Evolutionary conservation across 2,888 invertebrate genomes (phyloP).

Genomic region (Clistopyga incitator): DNA sequence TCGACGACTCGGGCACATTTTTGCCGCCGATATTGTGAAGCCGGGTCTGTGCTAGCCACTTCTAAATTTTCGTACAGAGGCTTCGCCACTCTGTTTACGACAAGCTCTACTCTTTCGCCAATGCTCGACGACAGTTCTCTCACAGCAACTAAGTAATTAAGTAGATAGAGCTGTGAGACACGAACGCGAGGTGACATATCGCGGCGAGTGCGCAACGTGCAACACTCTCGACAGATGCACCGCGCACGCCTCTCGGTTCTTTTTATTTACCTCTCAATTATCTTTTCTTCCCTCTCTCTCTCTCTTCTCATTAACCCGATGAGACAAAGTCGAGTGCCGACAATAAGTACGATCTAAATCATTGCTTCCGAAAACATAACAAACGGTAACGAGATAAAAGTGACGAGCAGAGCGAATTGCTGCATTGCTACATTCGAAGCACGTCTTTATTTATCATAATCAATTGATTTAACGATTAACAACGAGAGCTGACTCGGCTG

Average conservation of each 20-base stretch:
- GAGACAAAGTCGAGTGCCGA: slow-evolving; percentile 53
- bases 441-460: background rate
- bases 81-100: slow-evolving; percentile 16
- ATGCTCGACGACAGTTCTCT: slow-evolving; percentile 21
- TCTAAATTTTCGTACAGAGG: slow-evolving; percentile 71
- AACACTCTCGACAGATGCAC: background rate
- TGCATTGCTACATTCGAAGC: background rate
- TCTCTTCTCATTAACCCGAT: background rate
- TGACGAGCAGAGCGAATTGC: background rate
- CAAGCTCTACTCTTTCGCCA: slow-evolving; percentile 9
- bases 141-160: background rate
- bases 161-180: background rate
- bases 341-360: slow-evolving; percentile 62
- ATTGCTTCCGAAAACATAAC: slow-evolving; percentile 14
- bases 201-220: slow-evolving; percentile 17
- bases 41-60: slow-evolving; percentile 82
- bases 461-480: background rate
- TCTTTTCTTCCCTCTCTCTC: background rate
- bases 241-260: slow-evolving; percentile 3
- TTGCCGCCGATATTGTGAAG: slow-evolving; percentile 87
- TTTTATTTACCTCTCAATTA: slow-evolving; percentile 14
- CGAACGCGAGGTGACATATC: slow-evolving; percentile 35
- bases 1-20: slow-evolving; percentile 88
- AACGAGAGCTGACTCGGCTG: background rate
- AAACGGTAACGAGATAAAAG: background rate